phyloP scores from a whole-genome alignment of 2,113 vertebrate genomes.

The Callocephalon fimbriatum region DNA sequence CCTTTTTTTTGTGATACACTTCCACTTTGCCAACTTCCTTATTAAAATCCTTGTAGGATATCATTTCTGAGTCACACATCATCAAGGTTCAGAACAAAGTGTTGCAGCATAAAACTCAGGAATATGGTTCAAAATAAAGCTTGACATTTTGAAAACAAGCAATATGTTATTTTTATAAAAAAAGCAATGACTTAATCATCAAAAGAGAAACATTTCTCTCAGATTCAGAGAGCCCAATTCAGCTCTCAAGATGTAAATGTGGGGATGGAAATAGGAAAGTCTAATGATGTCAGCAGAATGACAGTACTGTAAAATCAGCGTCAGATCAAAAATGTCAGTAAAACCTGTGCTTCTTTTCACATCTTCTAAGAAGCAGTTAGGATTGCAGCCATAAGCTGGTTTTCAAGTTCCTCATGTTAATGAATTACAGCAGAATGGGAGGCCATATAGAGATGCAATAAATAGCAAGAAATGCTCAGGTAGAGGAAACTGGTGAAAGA shows the following conservation, averaged over 20 bases:
- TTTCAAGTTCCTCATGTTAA: neutral
- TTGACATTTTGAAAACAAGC: neutral
- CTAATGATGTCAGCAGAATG: neutral
- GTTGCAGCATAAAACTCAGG: neutral
- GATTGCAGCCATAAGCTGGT: neutral
- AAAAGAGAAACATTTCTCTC: neutral
- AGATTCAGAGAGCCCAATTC: neutral
- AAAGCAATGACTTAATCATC: neutral
- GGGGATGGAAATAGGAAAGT: neutral
- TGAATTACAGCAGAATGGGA: neutral
- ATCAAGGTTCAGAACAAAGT: conserved; percentile 5
- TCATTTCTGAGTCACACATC: neutral
- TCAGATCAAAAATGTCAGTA: neutral
- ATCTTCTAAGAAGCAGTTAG: neutral
- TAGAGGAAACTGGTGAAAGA: neutral
- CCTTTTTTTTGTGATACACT: neutral
- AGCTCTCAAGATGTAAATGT: neutral
- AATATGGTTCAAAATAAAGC: neutral
- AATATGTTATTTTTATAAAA: neutral
- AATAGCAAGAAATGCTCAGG: neutral
- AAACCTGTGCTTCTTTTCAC: neutral
- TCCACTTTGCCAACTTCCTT: neutral
- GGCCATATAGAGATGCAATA: neutral
- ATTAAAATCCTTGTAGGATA: neutral
- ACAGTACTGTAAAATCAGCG: neutral